Evolutionary conservation across 2,113 vertebrate genomes (phyloP), one percentile per base, ranked within the genome.

Genomic region (Amphiprion percula): DNA sequence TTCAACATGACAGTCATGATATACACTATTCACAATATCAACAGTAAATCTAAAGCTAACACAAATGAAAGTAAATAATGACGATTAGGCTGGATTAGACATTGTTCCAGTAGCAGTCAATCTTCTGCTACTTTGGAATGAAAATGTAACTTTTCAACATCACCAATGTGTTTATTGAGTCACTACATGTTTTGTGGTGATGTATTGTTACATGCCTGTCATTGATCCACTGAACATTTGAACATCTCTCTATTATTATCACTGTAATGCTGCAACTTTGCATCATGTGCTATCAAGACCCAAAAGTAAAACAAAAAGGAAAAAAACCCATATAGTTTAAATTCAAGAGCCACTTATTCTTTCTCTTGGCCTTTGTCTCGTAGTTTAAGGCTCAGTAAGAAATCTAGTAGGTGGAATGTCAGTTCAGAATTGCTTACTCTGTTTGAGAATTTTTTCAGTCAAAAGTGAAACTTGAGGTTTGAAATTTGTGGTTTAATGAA

Each of bases 191-290:
- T 65, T 60, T 39, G 21, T 50, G 50, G 30, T 52, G 52, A 63
- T 46, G 24, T 61, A 68, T 88, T 82, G 69, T 81, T 39, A 23
- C 83, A 76, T 77, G 80, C 37, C 79, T 89, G 70, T 80, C 85
- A 79, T 72, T 39, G 0, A 60, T 64, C 78, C 85, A 79, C 68
- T 39, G 0, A 60, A 12, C 19, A 55, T 50, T 59, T 74, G 16
- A 56, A 49, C 28, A 11, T 70, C 23, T 68, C 4, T 59, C 30
- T 30, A 30, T 12, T 61, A 28, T 68, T 68, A 16, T 71, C 30
- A 55, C n/a, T 61, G 23, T 77, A 47, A 30, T 30, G 30, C 30
- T 30, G 4, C 3, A 5, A 11, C 23, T 71, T 59, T 65, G 26
- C 59, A 52, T 63, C 61, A 53, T 72, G 33, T 84, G 83, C 10